Evolutionary conservation across 2,797 vertebrate species (phyloP), one percentile per base, ranked within the genome.

Genomic region (Eidolon dupreanum): DNA sequence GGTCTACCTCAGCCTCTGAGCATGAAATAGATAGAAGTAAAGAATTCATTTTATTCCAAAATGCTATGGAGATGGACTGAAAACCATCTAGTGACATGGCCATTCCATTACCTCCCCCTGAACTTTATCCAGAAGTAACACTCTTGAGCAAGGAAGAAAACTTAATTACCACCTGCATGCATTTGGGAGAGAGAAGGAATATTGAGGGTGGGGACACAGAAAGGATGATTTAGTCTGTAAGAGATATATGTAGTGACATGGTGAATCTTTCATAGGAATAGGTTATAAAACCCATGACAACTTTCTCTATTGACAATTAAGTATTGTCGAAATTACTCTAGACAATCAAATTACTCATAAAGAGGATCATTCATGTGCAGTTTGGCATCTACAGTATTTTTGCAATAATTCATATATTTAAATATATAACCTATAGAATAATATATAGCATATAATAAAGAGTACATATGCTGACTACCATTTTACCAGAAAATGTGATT

Each of bases 61-160:
- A 33, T 28, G 12, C 71, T 74, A 5, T 86, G 12, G 65, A 90
- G 19, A 55, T 20, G 6, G 38, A 33, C 28, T 28, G 33, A 79
- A 88, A 93, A n/a, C 43, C 46, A 70, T 43, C 65, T 70, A 81
- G 74, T 2, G 8, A 65, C 20, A 15, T 36, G 26, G 3, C n/a
- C 13, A 55, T 65, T 53, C 41, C 20, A 49, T 81, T 43, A 63
- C 26, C 33, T 70, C 31, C 78, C 26, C 77, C n/a, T 51, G 33
- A 78, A 88, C 55, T 43, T 90, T 55, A 79, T 33, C 68, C 36
- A 92, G 53, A 87, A 84, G 70, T 90, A 74, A 73, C 57, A 78
- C 10, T 10, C 20, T 49, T 83, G 36, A 93, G 6, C 51, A 71
- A 5, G 38, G 17, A n/a, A 53, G 57, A 61, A 85, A 78, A 74